Evolutionary conservation across 2,888 invertebrate species (phyloP).

Genomic region (Noctua janthina): DNA sequence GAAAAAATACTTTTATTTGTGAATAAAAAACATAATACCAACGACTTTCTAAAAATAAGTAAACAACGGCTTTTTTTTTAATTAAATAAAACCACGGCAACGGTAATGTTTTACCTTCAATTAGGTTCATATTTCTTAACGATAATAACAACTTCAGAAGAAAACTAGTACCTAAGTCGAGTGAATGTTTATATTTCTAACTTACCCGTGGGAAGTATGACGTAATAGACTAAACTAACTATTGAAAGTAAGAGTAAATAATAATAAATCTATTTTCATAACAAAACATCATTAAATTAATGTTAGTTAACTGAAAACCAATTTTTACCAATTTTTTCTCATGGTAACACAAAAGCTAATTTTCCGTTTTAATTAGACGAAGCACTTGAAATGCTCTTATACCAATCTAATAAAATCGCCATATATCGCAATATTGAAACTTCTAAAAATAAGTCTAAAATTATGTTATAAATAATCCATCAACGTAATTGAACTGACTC

Average conservation of each 20-base stretch:
- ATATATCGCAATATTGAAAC: neutral
- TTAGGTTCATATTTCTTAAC: neutral
- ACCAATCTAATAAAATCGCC: neutral
- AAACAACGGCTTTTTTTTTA: neutral
- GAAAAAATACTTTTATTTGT: neutral
- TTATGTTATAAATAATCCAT: neutral
- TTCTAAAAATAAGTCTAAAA: neutral
- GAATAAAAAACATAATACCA: neutral
- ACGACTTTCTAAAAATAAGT: neutral
- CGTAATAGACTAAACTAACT: neutral
- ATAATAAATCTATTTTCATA: neutral
- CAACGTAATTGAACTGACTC: neutral
- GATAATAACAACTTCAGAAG: neutral
- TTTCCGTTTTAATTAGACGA: neutral
- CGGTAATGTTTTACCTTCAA: neutral
- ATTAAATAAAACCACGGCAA: neutral
- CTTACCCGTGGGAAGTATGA: neutral
- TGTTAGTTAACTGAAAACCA: neutral
- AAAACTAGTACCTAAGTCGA: neutral
- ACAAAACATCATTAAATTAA: too few species aligned
- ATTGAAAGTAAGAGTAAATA: neutral
- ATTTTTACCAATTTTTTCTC: neutral
- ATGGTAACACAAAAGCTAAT: neutral
- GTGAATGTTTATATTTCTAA: neutral
- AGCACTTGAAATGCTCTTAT: neutral